A percentile compares a stretch with the other conserved stretches of the same genome.
These are phyloP conservation scores for Meteorus colon DNA, from an alignment of 2,888 invertebrate species.

Conservation along the genomic window DNA sequence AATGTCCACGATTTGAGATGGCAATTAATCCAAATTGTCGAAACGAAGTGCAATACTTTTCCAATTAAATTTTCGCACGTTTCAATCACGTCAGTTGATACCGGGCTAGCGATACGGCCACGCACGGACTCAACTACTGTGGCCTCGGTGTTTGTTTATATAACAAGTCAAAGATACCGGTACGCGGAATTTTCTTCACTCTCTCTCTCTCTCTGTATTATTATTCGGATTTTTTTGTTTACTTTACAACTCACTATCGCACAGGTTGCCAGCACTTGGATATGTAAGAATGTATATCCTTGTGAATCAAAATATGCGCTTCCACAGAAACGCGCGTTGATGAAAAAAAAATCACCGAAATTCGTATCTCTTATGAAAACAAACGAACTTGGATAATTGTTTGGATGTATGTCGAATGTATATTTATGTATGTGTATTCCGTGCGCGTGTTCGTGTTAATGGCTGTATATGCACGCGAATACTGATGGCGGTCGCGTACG, in stretches of 20 bases:
- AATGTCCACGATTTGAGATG: neutral
- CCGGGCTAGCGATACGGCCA: neutral
- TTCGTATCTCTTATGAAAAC: neutral
- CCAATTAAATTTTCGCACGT: neutral
- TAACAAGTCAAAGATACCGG: neutral
- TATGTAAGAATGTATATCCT: neutral
- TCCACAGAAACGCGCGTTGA: neutral
- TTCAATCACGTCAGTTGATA: conserved; percentile 4
- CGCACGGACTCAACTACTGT: conserved; percentile 13
- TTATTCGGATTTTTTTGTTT: neutral
- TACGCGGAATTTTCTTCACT: neutral
- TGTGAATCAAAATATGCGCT: neutral
- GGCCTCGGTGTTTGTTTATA: conserved; percentile 28
- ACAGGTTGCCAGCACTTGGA: neutral
- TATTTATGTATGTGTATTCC: conserved; percentile 24
- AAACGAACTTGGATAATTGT: neutral
- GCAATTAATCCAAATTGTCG: conserved; percentile 23
- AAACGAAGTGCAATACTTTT: neutral
- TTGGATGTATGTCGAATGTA: conserved; percentile 21
- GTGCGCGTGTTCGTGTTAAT: conserved; percentile 16
- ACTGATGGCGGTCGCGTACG: conserved; percentile 17
- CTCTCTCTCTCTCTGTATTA: neutral
- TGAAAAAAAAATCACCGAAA: conserved; percentile 17
- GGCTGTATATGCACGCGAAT: conserved; percentile 6
- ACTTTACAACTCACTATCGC: neutral